Conservation (phyloP, 2,113 vertebrate genomes). For the Coturnix japonica region DNA sequence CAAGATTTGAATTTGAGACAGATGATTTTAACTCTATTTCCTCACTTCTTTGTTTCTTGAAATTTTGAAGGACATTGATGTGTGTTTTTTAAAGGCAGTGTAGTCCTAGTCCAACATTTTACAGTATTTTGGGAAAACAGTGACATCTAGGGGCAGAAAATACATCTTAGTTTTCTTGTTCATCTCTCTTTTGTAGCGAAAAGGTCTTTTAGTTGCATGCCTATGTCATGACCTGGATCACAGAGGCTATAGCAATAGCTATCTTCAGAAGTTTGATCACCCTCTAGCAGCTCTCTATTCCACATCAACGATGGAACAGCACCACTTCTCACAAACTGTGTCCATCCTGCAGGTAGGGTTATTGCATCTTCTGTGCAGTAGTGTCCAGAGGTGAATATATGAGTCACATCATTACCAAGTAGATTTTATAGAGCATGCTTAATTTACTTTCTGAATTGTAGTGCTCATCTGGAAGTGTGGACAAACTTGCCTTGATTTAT, state of each 20-base stretch:
- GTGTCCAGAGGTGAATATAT: background rate
- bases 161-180: background rate
- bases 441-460: background rate
- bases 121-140: background rate
- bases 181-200: conserved; percentile 79
- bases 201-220: conserved; percentile 94
- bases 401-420: background rate
- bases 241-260: conserved; percentile 95
- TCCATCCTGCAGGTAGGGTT: conserved; percentile 96
- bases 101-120: background rate
- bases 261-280: conserved; percentile 99
- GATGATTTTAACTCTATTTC: background rate
- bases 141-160: conserved; percentile 16
- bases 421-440: conserved; percentile 40
- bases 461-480: background rate
- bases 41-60: rapidly evolving
- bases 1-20: background rate
- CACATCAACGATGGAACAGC: conserved; percentile 99
- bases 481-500: conserved; percentile 20
- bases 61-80: background rate
- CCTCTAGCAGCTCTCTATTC: conserved; percentile 96
- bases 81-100: background rate
- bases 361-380: background rate
- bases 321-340: conserved; percentile 98
- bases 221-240: conserved; percentile 98